Evolutionary conservation across 2,797 vertebrate genomes (phyloP), one percentile per base, ranked within the genome.

Genomic region (Bovichtus variegatus): DNA sequence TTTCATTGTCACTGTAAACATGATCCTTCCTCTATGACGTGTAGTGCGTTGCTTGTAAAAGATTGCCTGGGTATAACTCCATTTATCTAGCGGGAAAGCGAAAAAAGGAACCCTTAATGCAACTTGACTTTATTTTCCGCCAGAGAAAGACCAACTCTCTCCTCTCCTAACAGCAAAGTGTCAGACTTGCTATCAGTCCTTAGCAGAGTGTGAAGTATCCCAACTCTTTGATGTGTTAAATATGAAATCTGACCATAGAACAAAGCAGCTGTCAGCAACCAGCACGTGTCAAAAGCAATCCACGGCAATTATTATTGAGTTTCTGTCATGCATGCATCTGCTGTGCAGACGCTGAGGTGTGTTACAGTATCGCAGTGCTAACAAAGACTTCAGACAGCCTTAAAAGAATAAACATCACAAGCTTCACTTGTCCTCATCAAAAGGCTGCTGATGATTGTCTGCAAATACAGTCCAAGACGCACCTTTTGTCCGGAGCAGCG

Each of bases 231-330:
- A 98, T 97, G 96, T 97, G 96, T 96, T 96, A 96, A 97, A 96
- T 96, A 95, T 96, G 94, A 96, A 96, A 96, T 96, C 95, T 97
- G 95, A 96, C 95, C 94, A 94, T 91, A 96, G 96, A 98, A 97
- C 96, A 97, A 97, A 97, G 97, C 95, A 94, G 92, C 96, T 97
- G 96, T 96, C 96, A 96, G 93, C 93, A 91, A 94, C 89, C 95
- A 93, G 94, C 96, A 96, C 92, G 93, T 95, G 95, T 96, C 97
- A 96, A 94, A 95, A 93, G 94, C 95, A 95, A 96, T 95, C 94
- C 93, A 95, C 92, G 92, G 93, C 96, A 95, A 92, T 96, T 95
- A 96, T 96, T 96, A 96, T 96, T 96, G 96, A 97, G 94, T 95
- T 97, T 96, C 96, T 97, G 97, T 96, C 96, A 96, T 93, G 95